A percentile compares a stretch with the other conserved stretches of the same genome.
Conservation (phyloP, 2,113 vertebrate species). For the Setophaga petechia region DNA sequence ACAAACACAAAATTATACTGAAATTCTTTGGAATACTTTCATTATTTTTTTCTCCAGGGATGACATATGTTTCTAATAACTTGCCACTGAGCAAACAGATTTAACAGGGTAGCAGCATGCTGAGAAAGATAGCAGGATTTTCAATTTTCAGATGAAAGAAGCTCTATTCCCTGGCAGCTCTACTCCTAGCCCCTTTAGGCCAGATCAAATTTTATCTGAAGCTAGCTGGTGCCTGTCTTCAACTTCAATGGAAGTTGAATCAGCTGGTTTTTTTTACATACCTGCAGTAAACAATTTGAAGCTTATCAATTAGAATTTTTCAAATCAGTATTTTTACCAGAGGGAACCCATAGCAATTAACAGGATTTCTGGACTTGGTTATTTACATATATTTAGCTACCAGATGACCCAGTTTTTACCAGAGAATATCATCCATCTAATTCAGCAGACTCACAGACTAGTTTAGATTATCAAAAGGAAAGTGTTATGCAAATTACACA, state of each 20-base stretch:
- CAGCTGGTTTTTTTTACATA: not conserved
- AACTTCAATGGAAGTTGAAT: conserved; percentile 18
- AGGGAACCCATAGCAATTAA: conserved; percentile 21
- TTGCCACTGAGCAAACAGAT: conserved; percentile 60
- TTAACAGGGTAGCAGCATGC: conserved; percentile 53
- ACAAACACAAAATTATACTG: conserved; percentile 7
- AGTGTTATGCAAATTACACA: not conserved
- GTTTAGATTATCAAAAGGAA: conserved; percentile 9
- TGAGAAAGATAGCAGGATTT: conserved; percentile 67
- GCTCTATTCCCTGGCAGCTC: conserved; percentile 50
- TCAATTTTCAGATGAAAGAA: conserved; percentile 69
- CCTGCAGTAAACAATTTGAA: conserved; percentile 39
- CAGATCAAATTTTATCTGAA: conserved; percentile 56
- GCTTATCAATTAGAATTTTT: conserved; percentile 45
- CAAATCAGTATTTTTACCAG: conserved; percentile 1
- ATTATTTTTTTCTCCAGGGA: conserved; percentile 27
- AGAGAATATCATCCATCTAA: not conserved
- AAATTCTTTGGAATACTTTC: conserved; percentile 36
- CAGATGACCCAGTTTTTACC: conserved; percentile 9
- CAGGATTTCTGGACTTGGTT: conserved; percentile 34
- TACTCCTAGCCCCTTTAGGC: conserved; percentile 43
- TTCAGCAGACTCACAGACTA: not conserved
- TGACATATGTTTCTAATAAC: conserved; percentile 58
- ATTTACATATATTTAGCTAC: conserved; percentile 42
- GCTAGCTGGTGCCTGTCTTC: not conserved